Percentiles rank a stretch among this genome's conserved stretches.
These are phyloP conservation scores for Leptura quadrifasciata DNA, from an alignment of 2,888 invertebrate genomes.

Conservation along the genomic window DNA sequence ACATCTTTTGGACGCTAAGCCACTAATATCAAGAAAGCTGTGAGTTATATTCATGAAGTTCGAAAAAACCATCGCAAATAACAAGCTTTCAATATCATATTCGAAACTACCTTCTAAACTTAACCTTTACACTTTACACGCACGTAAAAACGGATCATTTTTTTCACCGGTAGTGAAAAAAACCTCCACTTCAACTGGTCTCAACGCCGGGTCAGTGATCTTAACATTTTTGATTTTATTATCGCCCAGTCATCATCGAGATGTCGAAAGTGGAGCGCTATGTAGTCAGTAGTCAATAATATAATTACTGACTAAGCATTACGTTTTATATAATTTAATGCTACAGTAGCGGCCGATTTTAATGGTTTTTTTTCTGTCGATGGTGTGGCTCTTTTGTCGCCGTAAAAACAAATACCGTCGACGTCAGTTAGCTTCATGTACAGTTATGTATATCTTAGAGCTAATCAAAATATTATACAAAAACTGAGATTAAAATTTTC, in stretches of 20 bases:
- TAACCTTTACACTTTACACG: not conserved
- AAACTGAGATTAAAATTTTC: slow-evolving; percentile 4
- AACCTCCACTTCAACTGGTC: slow-evolving; percentile 6
- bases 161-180: not conserved
- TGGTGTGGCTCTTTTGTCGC: slow-evolving; percentile 18
- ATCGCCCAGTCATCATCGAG: slow-evolving; percentile 13
- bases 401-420: slow-evolving; percentile 13
- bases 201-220: slow-evolving; percentile 30
- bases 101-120: no score
- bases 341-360: slow-evolving; percentile 15
- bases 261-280: slow-evolving; percentile 23
- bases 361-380: slow-evolving; percentile 1
- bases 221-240: not conserved
- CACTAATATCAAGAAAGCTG: no score
- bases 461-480: slow-evolving; percentile 12
- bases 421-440: not conserved
- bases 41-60: no score
- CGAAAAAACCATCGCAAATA: no score
- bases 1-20: no score
- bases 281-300: slow-evolving; percentile 26
- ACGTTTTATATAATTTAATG: slow-evolving; percentile 12
- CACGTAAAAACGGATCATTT: not conserved
- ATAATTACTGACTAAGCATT: slow-evolving; percentile 34
- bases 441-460: slow-evolving; percentile 13
- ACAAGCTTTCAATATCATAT: no score